Base-by-base conservation (phyloP, 2,888 invertebrate species). In the Ectemnius continuus region DNA sequence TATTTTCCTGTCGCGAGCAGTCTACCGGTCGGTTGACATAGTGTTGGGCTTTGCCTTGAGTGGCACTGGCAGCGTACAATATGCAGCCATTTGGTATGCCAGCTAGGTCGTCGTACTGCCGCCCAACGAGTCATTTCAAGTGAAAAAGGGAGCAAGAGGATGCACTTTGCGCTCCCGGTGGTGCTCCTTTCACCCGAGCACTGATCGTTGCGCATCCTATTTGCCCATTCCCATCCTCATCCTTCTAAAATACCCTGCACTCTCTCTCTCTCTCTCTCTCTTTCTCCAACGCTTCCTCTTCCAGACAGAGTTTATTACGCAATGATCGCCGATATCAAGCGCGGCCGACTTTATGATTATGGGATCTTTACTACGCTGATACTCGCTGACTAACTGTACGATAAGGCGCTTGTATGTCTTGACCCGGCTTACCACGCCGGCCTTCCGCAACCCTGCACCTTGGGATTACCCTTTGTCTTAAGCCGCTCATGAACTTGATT, bases 1-100 rank as follows among this genome's bases (percentile, higher is more conserved):
- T 81, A 82, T 82, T 81, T 81, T 78, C 70, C 80, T 80, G 82
- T 82, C 80, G 75, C 14, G 75, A 80, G 59, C 82, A 81, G 77
- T 13, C 69, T 52, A 59, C 48, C 47, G 57, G 8, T 60, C 58
- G 64, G 73, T 81, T 81, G 81, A 78, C 79, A 73, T 67, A 74
- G 81, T 75, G 67, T 56, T 76, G 69, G 70, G 60, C 63, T 81
- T 36, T 58, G 70, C 74, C 78, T 81, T 82, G 78, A 81, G 73
- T 81, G 82, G 77, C 81, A 77, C 73, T 78, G 75, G 80, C 82
- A 77, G 73, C 73, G 75, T 67, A 73, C 73, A 83, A 81, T 83
- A 79, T 77, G 73, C 75, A 13, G 73, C 68, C 73, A 83, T 83
- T 83, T 81, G 67, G 68, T 83, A 83, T 83, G 76, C 81, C 26